Base-by-base conservation (phyloP, 2,113 vertebrate genomes). In the Zosterops japonicus region DNA sequence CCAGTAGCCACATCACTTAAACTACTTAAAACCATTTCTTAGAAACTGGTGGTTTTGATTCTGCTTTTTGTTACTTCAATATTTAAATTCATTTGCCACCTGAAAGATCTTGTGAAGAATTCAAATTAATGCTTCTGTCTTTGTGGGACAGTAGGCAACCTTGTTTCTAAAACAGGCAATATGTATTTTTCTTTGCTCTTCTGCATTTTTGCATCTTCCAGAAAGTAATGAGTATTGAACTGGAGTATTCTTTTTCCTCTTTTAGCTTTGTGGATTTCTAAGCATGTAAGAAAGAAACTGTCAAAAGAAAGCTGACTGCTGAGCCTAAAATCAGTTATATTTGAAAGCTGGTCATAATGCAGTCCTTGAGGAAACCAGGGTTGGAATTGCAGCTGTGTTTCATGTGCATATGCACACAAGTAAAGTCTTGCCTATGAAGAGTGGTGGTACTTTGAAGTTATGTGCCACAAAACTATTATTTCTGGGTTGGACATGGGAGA, bases 321-420 rank as follows among this genome's bases (percentile, higher is more conserved):
- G n/a, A 89, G n/a, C 36, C 25, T 53, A 6, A 25, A 60, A 29
- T 42, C 13, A 53, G 19, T 75, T 42, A 10, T 29, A 11, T 83
- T 75, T 85, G 44, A 72, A 83, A 90, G 19, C 59, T 83, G 59
- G 3, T 91, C 14, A 5, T 83, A 67, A 23, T 25, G 12, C 20
- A 61, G 36, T 16, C 41, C 50, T 65, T 59, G 46, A 68, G 41
- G 50, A 87, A 64, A 49, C 17, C 9, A n/a, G 25, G 1, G 18
- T 52, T 47, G 33, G 16, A 78, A 29, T 36, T 39, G 21, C 28
- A 71, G 8, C 23, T 42, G 5, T 63, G 19, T 65, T 81, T 74
- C 17, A 0, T 52, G 1, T 4, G 5, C 39, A 2, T 65, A 27
- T 50, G 28, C 2, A 6, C 14, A n/a, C 4, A 5, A 61, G 24